Percentiles rank a stretch among this genome's conserved stretches.
Evolutionary conservation across 1,140 invertebrate species (phyloP).

Genomic region (Eufriesea mexicana): DNA sequence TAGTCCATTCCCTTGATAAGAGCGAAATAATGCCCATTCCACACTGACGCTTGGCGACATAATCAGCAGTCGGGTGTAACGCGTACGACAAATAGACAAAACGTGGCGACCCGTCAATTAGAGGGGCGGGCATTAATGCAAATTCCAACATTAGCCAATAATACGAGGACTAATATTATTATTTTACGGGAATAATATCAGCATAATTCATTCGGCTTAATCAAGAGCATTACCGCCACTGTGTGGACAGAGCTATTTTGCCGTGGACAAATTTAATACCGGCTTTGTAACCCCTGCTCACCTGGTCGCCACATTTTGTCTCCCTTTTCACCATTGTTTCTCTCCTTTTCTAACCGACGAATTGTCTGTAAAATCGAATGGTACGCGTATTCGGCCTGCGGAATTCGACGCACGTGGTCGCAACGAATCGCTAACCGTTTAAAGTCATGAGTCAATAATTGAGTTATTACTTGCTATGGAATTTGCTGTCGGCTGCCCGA

Average conservation of each 20-base stretch:
- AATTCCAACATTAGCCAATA: constrained; percentile 68
- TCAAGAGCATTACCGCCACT: constrained; percentile 65
- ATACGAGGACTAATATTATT: constrained; percentile 69
- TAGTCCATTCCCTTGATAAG: not conserved
- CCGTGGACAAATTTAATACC: constrained; percentile 65
- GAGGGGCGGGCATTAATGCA: constrained; percentile 57
- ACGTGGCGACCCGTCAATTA: constrained; percentile 54
- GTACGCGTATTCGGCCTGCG: not conserved
- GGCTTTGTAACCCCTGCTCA: not conserved
- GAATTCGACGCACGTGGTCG: not conserved
- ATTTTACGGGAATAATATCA: constrained; percentile 71
- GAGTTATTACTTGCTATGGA: constrained; percentile 12
- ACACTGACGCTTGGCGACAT: constrained; percentile 9
- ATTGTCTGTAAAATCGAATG: constrained; percentile 47
- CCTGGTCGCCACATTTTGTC: constrained; percentile 6
- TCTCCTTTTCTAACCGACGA: not conserved
- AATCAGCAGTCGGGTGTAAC: constrained; percentile 29
- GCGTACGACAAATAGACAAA: constrained; percentile 54
- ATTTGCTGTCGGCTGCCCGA: not conserved
- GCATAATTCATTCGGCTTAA: constrained; percentile 72
- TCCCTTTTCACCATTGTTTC: constrained; percentile 6
- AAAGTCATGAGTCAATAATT: constrained; percentile 24
- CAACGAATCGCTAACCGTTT: constrained; percentile 12
- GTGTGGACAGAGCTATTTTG: constrained; percentile 62
- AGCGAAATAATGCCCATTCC: not conserved